These are phyloP conservation scores for Rhizoglyphus robini DNA, from an alignment of 1,140 invertebrate species.

Conservation along the genomic window DNA sequence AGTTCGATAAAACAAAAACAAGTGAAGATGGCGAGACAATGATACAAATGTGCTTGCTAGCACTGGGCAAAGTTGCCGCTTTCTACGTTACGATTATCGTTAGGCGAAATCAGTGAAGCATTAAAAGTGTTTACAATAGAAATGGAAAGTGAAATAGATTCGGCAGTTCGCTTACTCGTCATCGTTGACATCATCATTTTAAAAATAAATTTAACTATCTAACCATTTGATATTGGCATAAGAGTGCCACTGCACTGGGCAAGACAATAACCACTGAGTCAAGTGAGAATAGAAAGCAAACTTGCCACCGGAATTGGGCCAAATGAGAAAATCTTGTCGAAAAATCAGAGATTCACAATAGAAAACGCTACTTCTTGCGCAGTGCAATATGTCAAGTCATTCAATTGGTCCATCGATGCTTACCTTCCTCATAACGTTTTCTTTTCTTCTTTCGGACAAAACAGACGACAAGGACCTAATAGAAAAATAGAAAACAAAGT, in stretches of 20 bases:
- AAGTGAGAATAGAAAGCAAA: not conserved
- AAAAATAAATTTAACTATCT: slow-evolving; percentile 19
- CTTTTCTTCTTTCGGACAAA: slow-evolving; percentile 61
- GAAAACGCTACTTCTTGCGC: too few species aligned
- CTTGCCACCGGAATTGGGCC: not conserved
- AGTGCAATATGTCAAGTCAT: too few species aligned
- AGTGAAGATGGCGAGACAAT: too few species aligned
- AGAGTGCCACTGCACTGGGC: not conserved
- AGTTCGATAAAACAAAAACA: too few species aligned
- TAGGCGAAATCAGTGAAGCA: not conserved
- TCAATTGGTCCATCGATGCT: too few species aligned
- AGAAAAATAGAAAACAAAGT: not conserved
- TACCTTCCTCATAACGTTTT: slow-evolving; percentile 42
- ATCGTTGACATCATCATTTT: slow-evolving; percentile 1
- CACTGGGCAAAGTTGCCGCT: too few species aligned
- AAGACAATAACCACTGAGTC: not conserved
- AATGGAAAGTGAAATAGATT: not conserved
- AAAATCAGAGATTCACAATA: not conserved
- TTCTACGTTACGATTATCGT: slow-evolving; percentile 6
- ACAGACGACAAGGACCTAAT: slow-evolving; percentile 51
- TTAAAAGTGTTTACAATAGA: slow-evolving; percentile 13
- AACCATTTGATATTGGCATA: slow-evolving; percentile 18
- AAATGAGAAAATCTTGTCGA: not conserved
- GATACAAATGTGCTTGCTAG: too few species aligned
- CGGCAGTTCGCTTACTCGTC: not conserved